A percentile compares a stretch with the other conserved stretches of the same genome.
phyloP scores from a whole-genome alignment of 2,888 invertebrate genomes.

The Neoascia interrupta region DNA sequence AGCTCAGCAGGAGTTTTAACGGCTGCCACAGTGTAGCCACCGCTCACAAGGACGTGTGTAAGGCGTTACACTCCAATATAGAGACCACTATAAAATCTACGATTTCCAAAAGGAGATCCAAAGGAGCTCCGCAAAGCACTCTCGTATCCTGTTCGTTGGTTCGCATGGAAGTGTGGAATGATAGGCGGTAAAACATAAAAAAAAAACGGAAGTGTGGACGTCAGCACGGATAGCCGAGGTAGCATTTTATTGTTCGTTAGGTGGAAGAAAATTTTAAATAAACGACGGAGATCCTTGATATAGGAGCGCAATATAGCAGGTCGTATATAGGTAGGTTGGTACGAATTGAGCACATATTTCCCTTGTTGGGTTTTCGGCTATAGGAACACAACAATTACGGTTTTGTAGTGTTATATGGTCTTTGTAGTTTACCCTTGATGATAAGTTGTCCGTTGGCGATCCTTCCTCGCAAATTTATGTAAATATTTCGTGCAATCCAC shows the following conservation, averaged over 20 bases:
- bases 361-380: too few species aligned
- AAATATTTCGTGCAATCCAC: too few species aligned
- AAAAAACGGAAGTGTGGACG: constrained; percentile 47
- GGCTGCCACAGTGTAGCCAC: constrained; percentile 20
- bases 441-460: not conserved
- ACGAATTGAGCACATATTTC: too few species aligned
- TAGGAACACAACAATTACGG: too few species aligned
- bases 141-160: constrained; percentile 31
- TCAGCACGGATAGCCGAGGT: constrained; percentile 58
- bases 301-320: too few species aligned
- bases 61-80: constrained; percentile 39
- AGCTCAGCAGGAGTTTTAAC: constrained; percentile 65
- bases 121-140: constrained; percentile 29
- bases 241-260: constrained; percentile 60
- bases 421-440: not conserved
- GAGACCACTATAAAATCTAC: constrained; percentile 4
- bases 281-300: constrained; percentile 65
- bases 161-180: constrained; percentile 18
- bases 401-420: too few species aligned
- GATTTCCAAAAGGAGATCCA: constrained; percentile 25
- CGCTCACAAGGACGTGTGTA: constrained; percentile 27
- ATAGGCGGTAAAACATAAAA: constrained; percentile 39
- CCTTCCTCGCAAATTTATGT: too few species aligned
- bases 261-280: constrained; percentile 67
- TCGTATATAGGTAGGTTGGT: too few species aligned